A percentile compares a stretch with the other conserved stretches of the same genome.
Evolutionary conservation across 2,113 vertebrate genomes (phyloP).

Genomic region (Capra hircus): DNA sequence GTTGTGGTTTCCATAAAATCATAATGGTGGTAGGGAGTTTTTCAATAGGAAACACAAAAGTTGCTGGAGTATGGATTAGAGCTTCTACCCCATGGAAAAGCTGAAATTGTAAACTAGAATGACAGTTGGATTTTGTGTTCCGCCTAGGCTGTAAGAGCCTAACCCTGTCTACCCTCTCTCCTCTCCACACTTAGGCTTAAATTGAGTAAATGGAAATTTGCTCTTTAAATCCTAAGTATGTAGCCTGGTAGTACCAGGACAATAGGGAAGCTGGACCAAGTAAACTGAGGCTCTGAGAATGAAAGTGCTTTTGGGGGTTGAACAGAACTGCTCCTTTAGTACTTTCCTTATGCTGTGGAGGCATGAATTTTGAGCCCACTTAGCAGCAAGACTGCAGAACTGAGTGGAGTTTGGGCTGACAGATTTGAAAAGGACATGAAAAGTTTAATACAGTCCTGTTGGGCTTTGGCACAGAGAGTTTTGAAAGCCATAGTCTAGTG

Average conservation of each 20-base stretch:
- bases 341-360: neutral
- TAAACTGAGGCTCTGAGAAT: neutral
- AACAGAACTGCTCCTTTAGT: neutral
- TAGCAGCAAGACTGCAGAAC: neutral
- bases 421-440: neutral
- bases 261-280: neutral
- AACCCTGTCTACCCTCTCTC: neutral
- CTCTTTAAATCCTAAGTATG: neutral
- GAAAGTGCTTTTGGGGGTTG: neutral
- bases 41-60: neutral
- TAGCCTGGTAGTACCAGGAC: neutral
- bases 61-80: neutral
- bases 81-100: neutral
- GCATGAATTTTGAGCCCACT: neutral
- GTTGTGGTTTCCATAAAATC: neutral
- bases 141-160: neutral
- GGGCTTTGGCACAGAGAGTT: neutral
- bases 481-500: neutral
- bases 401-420: neutral
- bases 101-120: neutral
- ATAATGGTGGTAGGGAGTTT: neutral
- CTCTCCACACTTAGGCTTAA: neutral
- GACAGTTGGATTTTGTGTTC: conserved; percentile 8
- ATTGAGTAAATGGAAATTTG: neutral
- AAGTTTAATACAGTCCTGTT: neutral